Evolutionary conservation across 2,797 vertebrate genomes (phyloP).

Genomic region (Pristis pectinata): DNA sequence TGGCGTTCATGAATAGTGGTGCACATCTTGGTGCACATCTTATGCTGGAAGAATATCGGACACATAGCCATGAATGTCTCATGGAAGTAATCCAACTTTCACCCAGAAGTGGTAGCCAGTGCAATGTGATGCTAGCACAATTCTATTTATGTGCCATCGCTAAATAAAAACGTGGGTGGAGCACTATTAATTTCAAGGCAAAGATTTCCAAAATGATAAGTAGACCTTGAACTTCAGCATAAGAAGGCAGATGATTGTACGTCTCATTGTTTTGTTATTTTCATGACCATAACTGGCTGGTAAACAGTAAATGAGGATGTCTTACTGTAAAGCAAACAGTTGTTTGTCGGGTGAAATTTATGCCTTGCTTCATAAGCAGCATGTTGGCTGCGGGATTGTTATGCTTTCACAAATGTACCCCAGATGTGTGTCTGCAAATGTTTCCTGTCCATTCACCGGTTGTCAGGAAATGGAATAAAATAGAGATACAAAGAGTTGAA

Average conservation of each 20-base stretch:
- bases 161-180: too few relatives aligned
- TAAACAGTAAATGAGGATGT: neutral
- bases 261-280: neutral
- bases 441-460: slow-evolving; percentile 19
- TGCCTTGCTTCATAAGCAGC: neutral
- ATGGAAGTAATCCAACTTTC: too few relatives aligned
- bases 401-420: slow-evolving; percentile 26
- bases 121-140: too few relatives aligned
- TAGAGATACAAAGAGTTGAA: slow-evolving; percentile 4
- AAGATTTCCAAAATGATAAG: neutral
- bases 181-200: too few relatives aligned
- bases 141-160: too few relatives aligned
- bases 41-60: too few relatives aligned
- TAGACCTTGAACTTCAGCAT: neutral
- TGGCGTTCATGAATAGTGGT: too few relatives aligned
- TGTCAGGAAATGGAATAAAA: slow-evolving; percentile 35
- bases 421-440: slow-evolving; percentile 24
- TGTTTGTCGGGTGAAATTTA: neutral
- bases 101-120: too few relatives aligned
- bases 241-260: neutral
- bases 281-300: neutral
- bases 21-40: too few relatives aligned
- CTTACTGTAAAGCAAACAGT: neutral
- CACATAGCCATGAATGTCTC: too few relatives aligned
- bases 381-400: neutral